Evolutionary conservation across 92 coral and sea anemone genomes (phyloP).

Genomic region (Metridium senile): DNA sequence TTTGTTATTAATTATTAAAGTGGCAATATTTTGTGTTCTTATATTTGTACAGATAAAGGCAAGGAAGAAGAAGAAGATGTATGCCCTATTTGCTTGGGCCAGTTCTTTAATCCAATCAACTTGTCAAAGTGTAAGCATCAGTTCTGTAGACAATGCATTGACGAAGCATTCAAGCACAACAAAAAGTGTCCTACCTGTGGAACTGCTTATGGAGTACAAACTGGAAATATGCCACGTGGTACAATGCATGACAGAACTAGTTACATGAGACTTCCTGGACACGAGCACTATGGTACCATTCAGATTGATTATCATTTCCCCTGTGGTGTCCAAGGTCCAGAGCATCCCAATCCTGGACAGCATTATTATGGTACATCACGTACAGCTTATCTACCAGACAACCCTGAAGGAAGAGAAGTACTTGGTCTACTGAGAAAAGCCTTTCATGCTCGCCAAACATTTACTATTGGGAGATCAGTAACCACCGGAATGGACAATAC

Average conservation of each 20-base stretch:
- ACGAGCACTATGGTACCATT: constrained; percentile 41
- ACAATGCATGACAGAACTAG: constrained; percentile 20
- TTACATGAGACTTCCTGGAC: constrained; percentile 43
- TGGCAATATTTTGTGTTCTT: too few relatives aligned
- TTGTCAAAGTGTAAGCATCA: constrained; percentile 63
- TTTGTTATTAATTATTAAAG: too few relatives aligned
- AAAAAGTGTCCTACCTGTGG: constrained; percentile 67
- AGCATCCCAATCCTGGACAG: constrained; percentile 62
- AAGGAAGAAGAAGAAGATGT: constrained; percentile 16
- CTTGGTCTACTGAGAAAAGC: constrained; percentile 60
- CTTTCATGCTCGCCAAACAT: constrained; percentile 62
- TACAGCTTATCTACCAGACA: constrained; percentile 61
- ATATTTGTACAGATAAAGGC: not conserved
- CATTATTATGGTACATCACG: constrained; percentile 50
- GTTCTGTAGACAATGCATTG: constrained; percentile 64
- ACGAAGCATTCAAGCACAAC: constrained; percentile 33
- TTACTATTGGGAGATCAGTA: constrained; percentile 73
- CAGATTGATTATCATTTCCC: constrained; percentile 31
- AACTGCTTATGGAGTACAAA: constrained; percentile 46
- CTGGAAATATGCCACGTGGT: constrained; percentile 78
- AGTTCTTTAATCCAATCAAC: constrained; percentile 28
- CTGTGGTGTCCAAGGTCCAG: constrained; percentile 43
- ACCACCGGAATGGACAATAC: constrained; percentile 47
- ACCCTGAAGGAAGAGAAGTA: constrained; percentile 63
- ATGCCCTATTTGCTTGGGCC: constrained; percentile 67